Evolutionary conservation across 2,888 invertebrate genomes (phyloP), one percentile per base, ranked within the genome.

Genomic region (Tortricodes alternella): DNA sequence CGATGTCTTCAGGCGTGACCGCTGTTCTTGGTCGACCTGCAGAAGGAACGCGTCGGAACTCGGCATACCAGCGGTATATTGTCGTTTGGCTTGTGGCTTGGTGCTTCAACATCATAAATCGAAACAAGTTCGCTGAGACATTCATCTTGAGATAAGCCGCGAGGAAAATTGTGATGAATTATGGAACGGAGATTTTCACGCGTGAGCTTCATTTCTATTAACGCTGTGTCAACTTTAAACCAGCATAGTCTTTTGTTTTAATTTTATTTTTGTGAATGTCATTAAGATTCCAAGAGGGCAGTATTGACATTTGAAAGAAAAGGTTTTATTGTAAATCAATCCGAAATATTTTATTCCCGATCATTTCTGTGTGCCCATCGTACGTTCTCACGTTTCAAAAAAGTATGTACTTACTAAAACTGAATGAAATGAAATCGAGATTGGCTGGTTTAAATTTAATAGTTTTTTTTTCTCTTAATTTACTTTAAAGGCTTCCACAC

Each of bases 1-100:
- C 16, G n/a, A 24, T 4, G 27, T 43, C 27, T 43, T 43, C 43
- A 16, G 27, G 16, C 9, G 23, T 15, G 8, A 27, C 43, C 16
- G 27, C 43, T 27, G 27, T 16, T 43, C 23, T 43, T 27, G 43
- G 9, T 43, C 43, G 15, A 43, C 43, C 43, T 9, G 27, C 15
- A 43, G 16, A 15, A 27, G 43, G 27, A 23, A 43, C 43, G 43
- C 43, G 15, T 24, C 41, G 41, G 21, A 23, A 41, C 24, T 41
- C 23, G 11, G 41, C 7, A 41, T 41, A 24, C 41, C 41, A 43
- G n/a, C 43, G 9, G 11, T 24, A 27, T 27, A 43, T 39, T 23
- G 24, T 43, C 16, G 9, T 43, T 43, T n/a, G 24, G 3, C 43
- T 43, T 1, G 43, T n/a, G 24, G 3, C 43, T 43, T 1, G 43